phyloP scores from a whole-genome alignment of 2,113 vertebrate species.

The Paratilapia polleni region DNA sequence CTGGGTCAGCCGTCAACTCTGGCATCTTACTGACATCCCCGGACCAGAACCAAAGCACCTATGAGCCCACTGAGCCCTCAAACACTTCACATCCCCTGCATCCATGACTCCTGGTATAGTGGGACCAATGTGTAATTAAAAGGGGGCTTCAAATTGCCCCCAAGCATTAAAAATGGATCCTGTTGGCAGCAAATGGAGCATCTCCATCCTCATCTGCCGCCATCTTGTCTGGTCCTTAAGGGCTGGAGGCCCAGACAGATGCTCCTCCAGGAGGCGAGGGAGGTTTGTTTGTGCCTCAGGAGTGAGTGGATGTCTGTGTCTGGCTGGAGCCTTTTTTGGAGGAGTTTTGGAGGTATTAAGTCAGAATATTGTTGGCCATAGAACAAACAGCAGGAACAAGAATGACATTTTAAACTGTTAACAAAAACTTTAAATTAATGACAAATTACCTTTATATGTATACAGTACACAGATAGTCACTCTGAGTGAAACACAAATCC shows the following conservation, averaged over 20 bases:
- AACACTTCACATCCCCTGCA: neutral
- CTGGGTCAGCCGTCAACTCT: constrained; percentile 51
- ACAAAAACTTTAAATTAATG: neutral
- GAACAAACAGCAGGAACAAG: neutral
- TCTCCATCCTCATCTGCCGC: constrained; percentile 53
- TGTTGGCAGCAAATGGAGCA: constrained; percentile 65
- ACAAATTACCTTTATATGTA: neutral
- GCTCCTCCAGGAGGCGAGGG: constrained; percentile 46
- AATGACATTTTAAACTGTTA: neutral
- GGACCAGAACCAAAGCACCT: constrained; percentile 7
- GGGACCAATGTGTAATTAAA: constrained; percentile 68
- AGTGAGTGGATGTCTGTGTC: constrained; percentile 9
- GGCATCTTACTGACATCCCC: constrained; percentile 32
- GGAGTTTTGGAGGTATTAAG: neutral
- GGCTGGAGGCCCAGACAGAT: constrained; percentile 45
- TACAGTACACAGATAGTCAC: neutral
- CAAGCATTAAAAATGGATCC: constrained; percentile 74
- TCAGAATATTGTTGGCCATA: neutral
- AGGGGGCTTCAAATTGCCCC: constrained; percentile 54
- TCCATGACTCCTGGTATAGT: constrained; percentile 36
- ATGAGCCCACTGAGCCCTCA: neutral
- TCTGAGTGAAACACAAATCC: fast-evolving
- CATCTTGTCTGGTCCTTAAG: constrained; percentile 56
- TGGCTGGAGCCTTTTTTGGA: neutral
- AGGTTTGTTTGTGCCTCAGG: constrained; percentile 13